Evolutionary conservation across 2,113 vertebrate genomes (phyloP), one percentile per base, ranked within the genome.

Genomic region (Phylloscopus trochiloides): DNA sequence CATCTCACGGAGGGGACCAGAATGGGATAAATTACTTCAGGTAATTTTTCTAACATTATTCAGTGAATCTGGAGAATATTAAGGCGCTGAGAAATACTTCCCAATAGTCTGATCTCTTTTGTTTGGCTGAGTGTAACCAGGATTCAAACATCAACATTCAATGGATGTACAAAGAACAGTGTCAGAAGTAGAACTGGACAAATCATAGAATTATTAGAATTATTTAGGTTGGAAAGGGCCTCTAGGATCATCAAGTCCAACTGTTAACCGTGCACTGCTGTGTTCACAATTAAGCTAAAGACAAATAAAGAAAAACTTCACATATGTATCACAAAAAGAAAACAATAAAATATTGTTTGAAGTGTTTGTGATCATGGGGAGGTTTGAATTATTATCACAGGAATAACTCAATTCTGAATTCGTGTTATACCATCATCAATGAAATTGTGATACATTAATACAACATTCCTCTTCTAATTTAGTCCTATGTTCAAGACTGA

Each of bases 1-100:
- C 76, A 89, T 97, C 21, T 97, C 97, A 51, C 54, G 57, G 20
- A 85, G 52, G 25, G 96, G 94, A 57, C 68, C 67, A 40, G 94
- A 98, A 59, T 51, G 85, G 81, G 83, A 97, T 59, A 71, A 84
- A 62, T 96, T 95, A 85, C 96, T 98, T 61, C 85, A 96, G 96
- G 97, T 98, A 90, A 76, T 75, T 10, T 51, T 68, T 73, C 34
- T 66, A 59, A 26, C 38, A 24, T 61, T 34, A 22, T 76, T 68
- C n/a, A 57, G 12, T 50, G 38, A 38, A 10, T 70, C 26, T 65
- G 12, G 47, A 71, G n/a, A n/a, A 32, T 83, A 67, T 24, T 24
- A 89, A 83, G 38, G 15, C 21, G 62, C 4, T 62, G 15, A 65
- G 14, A 25, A 48, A 48, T 63, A 84, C 14, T 42, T 88, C 32